A percentile compares a stretch with the other conserved stretches of the same genome.
These are phyloP conservation scores for Parnassius orleans DNA, from an alignment of 2,888 invertebrate species.

Conservation along the genomic window DNA sequence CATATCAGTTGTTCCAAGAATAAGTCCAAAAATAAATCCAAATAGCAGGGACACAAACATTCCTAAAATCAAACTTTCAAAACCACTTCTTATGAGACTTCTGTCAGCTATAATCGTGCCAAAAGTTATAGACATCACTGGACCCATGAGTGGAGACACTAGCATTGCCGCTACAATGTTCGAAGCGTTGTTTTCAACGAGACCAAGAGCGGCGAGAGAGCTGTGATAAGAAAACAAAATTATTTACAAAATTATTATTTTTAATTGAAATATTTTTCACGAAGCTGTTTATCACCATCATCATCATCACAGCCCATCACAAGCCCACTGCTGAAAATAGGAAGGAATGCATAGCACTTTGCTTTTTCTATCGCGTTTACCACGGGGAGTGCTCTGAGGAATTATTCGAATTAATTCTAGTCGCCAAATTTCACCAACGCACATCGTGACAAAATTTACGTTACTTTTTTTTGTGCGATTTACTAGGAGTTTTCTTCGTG, in stretches of 20 bases:
- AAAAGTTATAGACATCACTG: constrained; percentile 93
- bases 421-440: too few species aligned
- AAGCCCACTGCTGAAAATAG: too few species aligned
- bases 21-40: constrained; percentile 90
- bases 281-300: not conserved
- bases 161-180: constrained; percentile 90
- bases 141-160: constrained; percentile 90
- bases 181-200: constrained; percentile 91
- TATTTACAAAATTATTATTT: not conserved
- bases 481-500: too few species aligned
- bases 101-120: constrained; percentile 89
- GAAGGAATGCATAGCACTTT: too few species aligned
- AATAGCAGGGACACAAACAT: constrained; percentile 87
- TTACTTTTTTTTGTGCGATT: too few species aligned
- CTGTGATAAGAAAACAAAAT: constrained; percentile 57
- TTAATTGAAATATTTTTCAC: not conserved
- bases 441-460: too few species aligned
- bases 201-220: constrained; percentile 89
- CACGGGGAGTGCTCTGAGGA: too few species aligned
- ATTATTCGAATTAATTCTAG: too few species aligned
- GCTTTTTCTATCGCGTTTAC: too few species aligned
- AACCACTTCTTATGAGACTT: constrained; percentile 85
- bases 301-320: too few species aligned
- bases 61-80: constrained; percentile 85
- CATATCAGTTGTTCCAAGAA: constrained; percentile 86